phyloP scores from a whole-genome alignment of 2,797 vertebrate genomes.

The Eleutherodactylus coqui region DNA sequence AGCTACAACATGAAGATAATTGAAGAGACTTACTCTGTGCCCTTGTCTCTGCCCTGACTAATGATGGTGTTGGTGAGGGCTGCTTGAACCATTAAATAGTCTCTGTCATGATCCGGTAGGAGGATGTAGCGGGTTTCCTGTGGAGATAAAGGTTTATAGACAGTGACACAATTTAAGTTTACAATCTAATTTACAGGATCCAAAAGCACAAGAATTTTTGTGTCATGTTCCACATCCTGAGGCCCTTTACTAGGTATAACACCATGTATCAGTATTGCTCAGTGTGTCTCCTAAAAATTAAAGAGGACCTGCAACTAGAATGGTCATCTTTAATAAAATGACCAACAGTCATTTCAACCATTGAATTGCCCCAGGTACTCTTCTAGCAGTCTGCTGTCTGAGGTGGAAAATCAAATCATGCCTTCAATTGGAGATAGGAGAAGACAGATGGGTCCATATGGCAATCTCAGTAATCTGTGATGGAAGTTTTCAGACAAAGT shows the following conservation, averaged over 20 bases:
- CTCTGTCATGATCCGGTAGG: constrained; percentile 81
- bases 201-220: background rate
- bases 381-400: background rate
- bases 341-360: background rate
- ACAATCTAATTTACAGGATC: background rate
- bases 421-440: background rate
- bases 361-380: background rate
- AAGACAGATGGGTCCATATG: no score
- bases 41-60: constrained; percentile 68
- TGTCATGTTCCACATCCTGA: background rate
- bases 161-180: background rate
- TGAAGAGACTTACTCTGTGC: constrained; percentile 57
- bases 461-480: background rate
- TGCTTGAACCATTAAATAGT: constrained; percentile 80
- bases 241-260: background rate
- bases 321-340: background rate
- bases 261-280: background rate
- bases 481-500: background rate
- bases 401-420: background rate
- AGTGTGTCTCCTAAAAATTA: background rate
- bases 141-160: background rate
- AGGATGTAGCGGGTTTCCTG: constrained; percentile 83
- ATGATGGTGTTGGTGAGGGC: constrained; percentile 70
- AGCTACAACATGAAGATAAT: no score
- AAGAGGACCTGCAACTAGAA: no score